Evolutionary conservation across 2,113 vertebrate species (phyloP), one percentile per base, ranked within the genome.

Genomic region (Heloderma charlesbogerti): DNA sequence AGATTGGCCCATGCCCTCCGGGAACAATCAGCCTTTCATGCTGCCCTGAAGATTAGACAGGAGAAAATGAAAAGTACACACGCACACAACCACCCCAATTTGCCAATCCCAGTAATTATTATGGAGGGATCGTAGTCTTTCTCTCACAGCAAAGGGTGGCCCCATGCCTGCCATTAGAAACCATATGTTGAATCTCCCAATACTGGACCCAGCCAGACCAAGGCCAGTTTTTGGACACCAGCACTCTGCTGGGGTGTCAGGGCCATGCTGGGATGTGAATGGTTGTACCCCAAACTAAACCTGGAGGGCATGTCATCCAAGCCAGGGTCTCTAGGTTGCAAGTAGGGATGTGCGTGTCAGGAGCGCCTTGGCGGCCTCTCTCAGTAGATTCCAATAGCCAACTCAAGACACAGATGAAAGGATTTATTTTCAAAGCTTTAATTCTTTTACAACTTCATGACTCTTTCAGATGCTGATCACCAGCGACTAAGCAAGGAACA

Each of bases 11-110:
- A 0, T 90, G 89, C 81, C 94, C 84, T 92, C 88, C 34, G 93
- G 92, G 93, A 96, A 37, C 92, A 93, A 43, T 66, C 91, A 93
- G 90, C 69, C 91, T 92, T 93, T 88, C 82, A 88, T 79, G 85
- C 91, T 92, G 90, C 31, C 92, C 89, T 89, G 75, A 34, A 95
- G 92, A n/a, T n/a, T n/a, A n/a, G n/a, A 93, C 80, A 88, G 63
- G 78, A 54, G 22, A n/a, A 60, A 90, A 89, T 78, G 31, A 75
- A 31, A 83, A 88, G 91, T 57, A 82, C 12, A 0, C 4, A 3
- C 0, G 8, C 16, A 90, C 74, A 63, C 85, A 89, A 0, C 78
- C 37, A 37, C 15, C 7, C 34, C 45, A 20, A 74, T 37, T 89
- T 57, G 9, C 25, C 82, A 37, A 80, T 88, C 16, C 7, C 66